Percentiles rank a stretch among this genome's conserved stretches.
Conservation (phyloP, 2,888 invertebrate species). For the Acleris holmiana region DNA sequence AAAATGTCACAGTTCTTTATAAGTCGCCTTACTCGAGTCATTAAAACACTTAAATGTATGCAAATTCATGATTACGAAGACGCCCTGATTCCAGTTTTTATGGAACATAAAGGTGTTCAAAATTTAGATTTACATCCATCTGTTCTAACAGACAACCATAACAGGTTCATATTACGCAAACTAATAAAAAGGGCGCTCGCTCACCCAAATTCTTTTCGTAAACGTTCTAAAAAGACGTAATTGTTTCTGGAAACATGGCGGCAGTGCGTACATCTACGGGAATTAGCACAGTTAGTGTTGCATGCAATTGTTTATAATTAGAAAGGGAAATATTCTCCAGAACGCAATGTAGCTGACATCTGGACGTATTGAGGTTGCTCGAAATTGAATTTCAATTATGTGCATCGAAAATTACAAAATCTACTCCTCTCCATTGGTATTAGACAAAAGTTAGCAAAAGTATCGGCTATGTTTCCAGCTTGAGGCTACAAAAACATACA, state of each 20-base stretch:
- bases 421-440: no score
- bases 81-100: constrained; percentile 51
- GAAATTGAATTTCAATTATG: not conserved
- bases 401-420: no score
- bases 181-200: constrained; percentile 51
- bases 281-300: constrained; percentile 62
- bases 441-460: not conserved
- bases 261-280: constrained; percentile 42
- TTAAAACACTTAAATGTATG: constrained; percentile 9
- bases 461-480: not conserved
- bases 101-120: constrained; percentile 55
- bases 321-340: constrained; percentile 45
- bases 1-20: constrained; percentile 54
- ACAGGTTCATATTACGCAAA: constrained; percentile 54
- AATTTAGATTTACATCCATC: constrained; percentile 62
- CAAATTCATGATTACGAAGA: constrained; percentile 7
- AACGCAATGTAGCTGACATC: constrained; percentile 30
- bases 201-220: constrained; percentile 60
- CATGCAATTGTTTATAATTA: constrained; percentile 45
- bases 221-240: constrained; percentile 65
- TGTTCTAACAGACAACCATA: constrained; percentile 66
- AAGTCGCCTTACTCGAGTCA: constrained; percentile 33
- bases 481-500: not conserved
- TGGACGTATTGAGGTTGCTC: constrained; percentile 31
- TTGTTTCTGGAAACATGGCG: constrained; percentile 65